Evolutionary conservation across 1,140 invertebrate genomes (phyloP), one percentile per base, ranked within the genome.

Genomic region (Hestina assimilis): DNA sequence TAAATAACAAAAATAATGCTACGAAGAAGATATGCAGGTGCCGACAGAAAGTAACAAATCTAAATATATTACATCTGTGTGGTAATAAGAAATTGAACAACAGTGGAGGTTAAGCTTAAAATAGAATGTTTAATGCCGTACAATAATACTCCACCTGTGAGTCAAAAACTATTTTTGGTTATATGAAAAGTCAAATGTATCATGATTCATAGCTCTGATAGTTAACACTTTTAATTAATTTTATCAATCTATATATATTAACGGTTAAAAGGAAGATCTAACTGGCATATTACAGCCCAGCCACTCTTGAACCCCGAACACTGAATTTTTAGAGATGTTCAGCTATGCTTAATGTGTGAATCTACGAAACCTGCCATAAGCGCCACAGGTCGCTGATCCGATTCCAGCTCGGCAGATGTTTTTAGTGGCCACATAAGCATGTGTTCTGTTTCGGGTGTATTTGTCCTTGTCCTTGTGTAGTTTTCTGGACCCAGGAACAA

Each of bases 51-150:
- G 14, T 15, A 4, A 14, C 12, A 12, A 7, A 17, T 14, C 12
- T 35, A 35, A 15, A 35, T 35, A 8, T 35, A 35, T 15, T 7
- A 1, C 2, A 4, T 31, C 14, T 15, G 8, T 47, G n/a, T 29
- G n/a, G 26, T 29, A 29, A 46, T 46, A 46, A 46, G 29, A 29
- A 28, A 12, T 17, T 46, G 26, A 31, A 15, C 12, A 33, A 47
- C 28, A 29, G n/a, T 20, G 43, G 15, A 29, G 43, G 43, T 46
- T n/a, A 4, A 11, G 17, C 43, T 47, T n/a, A 7, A 47, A 47
- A 47, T 47, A 47, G 43, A 47, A 8, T 9, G 20, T 31, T 21
- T 47, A 1, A 28, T 31, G 6, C 12, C 15, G 31, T 15, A 35
- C 12, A 15, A 14, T 15, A 8, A 33, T n/a, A n/a, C n/a, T n/a